These are phyloP conservation scores for Oreochromis grahami DNA, from an alignment of 2,797 vertebrate species.

Conservation along the genomic window DNA sequence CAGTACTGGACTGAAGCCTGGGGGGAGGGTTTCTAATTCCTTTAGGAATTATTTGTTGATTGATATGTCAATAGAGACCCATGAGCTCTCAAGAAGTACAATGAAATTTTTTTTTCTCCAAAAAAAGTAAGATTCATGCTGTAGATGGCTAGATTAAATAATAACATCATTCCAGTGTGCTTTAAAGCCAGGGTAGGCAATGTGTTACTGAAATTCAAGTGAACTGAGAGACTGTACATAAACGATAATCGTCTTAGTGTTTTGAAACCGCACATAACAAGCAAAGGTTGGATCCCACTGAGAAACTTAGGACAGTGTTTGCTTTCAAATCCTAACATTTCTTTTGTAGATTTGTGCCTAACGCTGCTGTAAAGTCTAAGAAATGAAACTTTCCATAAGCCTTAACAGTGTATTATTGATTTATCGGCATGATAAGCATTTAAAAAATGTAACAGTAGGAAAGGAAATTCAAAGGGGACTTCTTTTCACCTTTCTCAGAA, in stretches of 20 bases:
- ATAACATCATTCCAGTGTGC: background rate
- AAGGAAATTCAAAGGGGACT: background rate
- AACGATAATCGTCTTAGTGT: fast-evolving
- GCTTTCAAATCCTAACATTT: background rate
- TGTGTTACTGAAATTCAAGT: background rate
- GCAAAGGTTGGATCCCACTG: background rate
- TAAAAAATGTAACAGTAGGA: background rate
- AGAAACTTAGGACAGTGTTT: background rate
- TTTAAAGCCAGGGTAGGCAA: background rate
- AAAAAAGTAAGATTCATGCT: background rate
- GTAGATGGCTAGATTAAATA: background rate
- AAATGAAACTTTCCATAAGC: background rate
- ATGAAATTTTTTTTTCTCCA: background rate
- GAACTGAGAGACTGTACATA: background rate
- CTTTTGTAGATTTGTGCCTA: background rate
- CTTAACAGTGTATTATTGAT: background rate
- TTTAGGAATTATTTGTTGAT: background rate
- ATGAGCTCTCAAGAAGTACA: background rate
- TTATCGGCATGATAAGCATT: background rate
- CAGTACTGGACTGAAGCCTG: background rate
- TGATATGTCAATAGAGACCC: background rate
- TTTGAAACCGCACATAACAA: background rate
- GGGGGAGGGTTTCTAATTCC: background rate
- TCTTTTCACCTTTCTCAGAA: slow-evolving; percentile 70
- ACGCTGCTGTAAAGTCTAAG: background rate